phyloP scores from a whole-genome alignment of 2,888 invertebrate species.

The Resseliella maxima region DNA sequence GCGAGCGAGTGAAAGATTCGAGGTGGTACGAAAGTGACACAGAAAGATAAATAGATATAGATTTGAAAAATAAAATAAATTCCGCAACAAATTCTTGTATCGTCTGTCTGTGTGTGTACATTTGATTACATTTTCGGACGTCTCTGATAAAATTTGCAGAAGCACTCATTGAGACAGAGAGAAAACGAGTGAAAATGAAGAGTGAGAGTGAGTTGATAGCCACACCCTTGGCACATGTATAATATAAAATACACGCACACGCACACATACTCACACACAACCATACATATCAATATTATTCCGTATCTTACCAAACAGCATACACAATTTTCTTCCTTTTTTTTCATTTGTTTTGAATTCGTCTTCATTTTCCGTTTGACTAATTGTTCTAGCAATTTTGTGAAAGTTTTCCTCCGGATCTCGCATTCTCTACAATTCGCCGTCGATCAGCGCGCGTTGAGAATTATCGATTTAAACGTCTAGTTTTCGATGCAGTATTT shows the following conservation, averaged over 20 bases:
- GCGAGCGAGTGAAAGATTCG: too few species aligned
- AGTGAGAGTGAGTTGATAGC: neutral
- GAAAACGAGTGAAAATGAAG: too few species aligned
- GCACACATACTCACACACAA: neutral
- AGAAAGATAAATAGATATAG: neutral
- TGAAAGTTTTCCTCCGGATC: neutral
- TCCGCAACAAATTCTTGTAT: neutral
- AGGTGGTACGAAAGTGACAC: neutral
- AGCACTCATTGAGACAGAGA: neutral
- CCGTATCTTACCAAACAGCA: neutral
- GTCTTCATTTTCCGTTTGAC: slow-evolving; percentile 28
- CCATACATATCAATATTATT: neutral
- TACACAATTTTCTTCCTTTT: neutral
- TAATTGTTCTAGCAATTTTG: slow-evolving; percentile 20
- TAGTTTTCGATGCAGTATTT: neutral
- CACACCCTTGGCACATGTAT: slow-evolving; percentile 27
- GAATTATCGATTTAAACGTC: neutral
- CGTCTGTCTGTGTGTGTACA: neutral
- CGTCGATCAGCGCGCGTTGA: neutral
- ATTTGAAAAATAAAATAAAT: neutral
- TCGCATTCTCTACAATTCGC: neutral
- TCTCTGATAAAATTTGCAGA: slow-evolving; percentile 25
- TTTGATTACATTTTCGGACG: neutral
- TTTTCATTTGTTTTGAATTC: neutral
- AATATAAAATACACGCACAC: too few species aligned